Evolutionary conservation across 2,113 vertebrate species (phyloP).

Genomic region (Columbina picui): DNA sequence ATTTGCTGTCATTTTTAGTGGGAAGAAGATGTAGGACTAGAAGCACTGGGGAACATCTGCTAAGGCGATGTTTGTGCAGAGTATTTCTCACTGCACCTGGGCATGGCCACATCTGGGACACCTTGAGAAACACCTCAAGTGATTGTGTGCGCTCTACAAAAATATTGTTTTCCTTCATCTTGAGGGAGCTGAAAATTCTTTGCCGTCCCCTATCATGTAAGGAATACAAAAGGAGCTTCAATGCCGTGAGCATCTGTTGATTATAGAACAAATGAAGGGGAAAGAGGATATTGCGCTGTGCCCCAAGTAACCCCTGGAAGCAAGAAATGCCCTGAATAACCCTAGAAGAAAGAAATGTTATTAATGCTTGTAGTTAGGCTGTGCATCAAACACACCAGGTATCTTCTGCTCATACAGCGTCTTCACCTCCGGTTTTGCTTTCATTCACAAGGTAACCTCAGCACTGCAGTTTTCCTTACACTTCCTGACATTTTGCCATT

Average conservation of each 20-base stretch:
- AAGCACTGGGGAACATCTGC: not conserved
- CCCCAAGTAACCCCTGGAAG: not conserved
- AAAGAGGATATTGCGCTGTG: not conserved
- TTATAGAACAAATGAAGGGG: not conserved
- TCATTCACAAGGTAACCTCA: not conserved
- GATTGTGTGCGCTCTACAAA: not conserved
- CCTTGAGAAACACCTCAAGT: not conserved
- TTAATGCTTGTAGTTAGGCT: not conserved
- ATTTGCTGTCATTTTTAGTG: not conserved
- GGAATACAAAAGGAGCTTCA: not conserved
- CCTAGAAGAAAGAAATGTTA: not conserved
- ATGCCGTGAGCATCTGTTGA: not conserved
- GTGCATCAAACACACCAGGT: not conserved
- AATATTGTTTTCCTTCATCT: not conserved
- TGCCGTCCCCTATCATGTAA: fast-evolving
- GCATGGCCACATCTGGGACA: not conserved
- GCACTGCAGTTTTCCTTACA: not conserved
- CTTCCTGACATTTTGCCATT: not conserved
- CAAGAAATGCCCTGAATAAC: not conserved
- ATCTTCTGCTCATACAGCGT: not conserved
- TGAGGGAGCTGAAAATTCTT: not conserved
- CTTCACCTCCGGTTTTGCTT: not conserved
- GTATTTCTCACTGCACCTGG: not conserved
- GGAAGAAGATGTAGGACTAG: not conserved
- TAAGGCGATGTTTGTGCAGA: not conserved